These are phyloP conservation scores for Hydropsyche betteni DNA, from an alignment of 2,888 invertebrate genomes.

Conservation along the genomic window DNA sequence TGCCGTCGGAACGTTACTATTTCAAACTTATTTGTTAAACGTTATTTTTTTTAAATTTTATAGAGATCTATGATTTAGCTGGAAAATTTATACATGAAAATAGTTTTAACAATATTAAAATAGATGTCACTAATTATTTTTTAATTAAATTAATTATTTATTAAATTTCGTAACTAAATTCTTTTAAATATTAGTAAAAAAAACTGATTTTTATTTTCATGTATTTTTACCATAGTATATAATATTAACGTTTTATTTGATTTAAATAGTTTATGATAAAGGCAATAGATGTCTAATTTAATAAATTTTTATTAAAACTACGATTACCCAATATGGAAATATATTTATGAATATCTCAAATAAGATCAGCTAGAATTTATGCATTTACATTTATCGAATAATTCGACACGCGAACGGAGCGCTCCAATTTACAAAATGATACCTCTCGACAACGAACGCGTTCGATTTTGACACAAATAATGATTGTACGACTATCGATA, in stretches of 20 bases:
- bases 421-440: not conserved
- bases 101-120: not conserved
- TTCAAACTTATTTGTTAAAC: no score
- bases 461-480: not conserved
- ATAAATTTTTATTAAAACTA: no score
- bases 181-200: not conserved
- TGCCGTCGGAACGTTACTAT: no score
- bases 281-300: no score
- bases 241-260: no score
- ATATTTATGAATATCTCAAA: no score
- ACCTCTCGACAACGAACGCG: not conserved
- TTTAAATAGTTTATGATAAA: no score
- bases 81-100: not conserved
- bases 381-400: not conserved
- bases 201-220: not conserved
- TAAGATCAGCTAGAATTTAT: no score
- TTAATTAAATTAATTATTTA: not conserved
- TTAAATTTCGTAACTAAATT: not conserved
- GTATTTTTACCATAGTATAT: not conserved
- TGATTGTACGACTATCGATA: not conserved
- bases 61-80: no score
- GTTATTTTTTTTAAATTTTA: no score
- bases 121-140: not conserved
- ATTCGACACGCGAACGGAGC: no score
- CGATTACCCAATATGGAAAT: no score